Evolutionary conservation across 2,113 vertebrate genomes (phyloP).

Genomic region (Asarcornis scutulata): DNA sequence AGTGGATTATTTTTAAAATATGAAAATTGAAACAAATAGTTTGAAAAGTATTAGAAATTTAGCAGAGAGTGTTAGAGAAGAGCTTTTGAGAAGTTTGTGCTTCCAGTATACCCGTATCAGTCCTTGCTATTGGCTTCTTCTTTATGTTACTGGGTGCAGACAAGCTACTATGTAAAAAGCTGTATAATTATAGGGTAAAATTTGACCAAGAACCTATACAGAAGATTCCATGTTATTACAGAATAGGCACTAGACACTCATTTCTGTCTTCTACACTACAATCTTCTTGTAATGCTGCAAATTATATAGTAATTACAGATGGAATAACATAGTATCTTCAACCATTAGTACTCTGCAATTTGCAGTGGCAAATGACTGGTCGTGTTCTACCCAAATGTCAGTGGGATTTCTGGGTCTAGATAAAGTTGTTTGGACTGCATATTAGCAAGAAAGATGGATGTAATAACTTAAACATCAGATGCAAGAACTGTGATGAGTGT

Average conservation of each 20-base stretch:
- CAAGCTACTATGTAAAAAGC: slow-evolving; percentile 33
- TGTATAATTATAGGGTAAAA: slow-evolving; percentile 53
- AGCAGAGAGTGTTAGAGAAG: neutral
- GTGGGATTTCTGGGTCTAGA: neutral
- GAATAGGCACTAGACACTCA: slow-evolving; percentile 4
- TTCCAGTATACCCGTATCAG: neutral
- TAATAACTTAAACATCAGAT: neutral
- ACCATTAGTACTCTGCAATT: slow-evolving; percentile 2
- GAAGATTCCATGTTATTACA: slow-evolving; percentile 45
- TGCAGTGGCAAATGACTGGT: neutral
- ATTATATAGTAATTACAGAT: slow-evolving; percentile 53
- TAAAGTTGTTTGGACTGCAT: neutral
- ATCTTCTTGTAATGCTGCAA: slow-evolving; percentile 52
- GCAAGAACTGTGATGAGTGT: neutral
- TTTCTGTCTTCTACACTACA: slow-evolving; percentile 50
- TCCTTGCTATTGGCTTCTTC: neutral
- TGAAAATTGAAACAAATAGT: slow-evolving; percentile 25
- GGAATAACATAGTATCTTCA: neutral
- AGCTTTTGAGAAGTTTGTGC: neutral
- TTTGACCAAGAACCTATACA: slow-evolving; percentile 49
- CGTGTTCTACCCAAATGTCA: neutral
- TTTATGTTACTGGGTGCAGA: slow-evolving; percentile 3
- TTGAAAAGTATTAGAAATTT: slow-evolving; percentile 17
- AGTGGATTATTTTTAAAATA: slow-evolving; percentile 44
- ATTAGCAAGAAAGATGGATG: neutral